Evolutionary conservation across 2,888 invertebrate species (phyloP), one percentile per base, ranked within the genome.

Genomic region (Lysandra bellargus): DNA sequence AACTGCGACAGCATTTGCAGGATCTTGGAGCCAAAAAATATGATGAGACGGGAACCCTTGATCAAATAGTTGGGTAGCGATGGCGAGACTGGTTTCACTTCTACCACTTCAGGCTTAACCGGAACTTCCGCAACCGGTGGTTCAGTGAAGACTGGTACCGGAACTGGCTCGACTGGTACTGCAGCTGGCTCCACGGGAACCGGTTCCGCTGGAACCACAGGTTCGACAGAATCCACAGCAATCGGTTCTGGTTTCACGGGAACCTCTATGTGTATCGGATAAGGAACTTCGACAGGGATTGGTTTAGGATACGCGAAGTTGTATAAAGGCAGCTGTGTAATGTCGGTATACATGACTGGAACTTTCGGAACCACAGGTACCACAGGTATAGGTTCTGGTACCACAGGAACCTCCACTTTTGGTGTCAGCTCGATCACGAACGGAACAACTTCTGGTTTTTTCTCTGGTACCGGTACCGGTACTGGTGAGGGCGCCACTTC

Each of bases 1-100:
- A 92, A 87, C 80, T 90, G 88, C 12, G 90, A 86, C 82, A 93
- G 81, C 17, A 91, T 84, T 81, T 90, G 88, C 44, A 92, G 83
- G 74, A 93, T 85, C 69, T 91, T 86, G 23, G 90, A 90, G n/a
- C 92, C 91, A 53, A 89, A 89, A 80, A 89, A 88, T 69, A 91
- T 82, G 30, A 89, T 90, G 64, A 89, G 85, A 74, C 86, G 87
- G 9, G 89, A 87, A 30, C 90, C 88, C 82, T 86, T 85, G 6
- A 84, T 82, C 4, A 87, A 81, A 44, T 85, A 81, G 80, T 84
- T 84, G 6, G 83, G 83, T n/a, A 79, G 78, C 75, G 73, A 78
- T 6, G 80, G 82, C 14, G 80, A 80, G 53, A 72, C 23, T 44
- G 75, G 74, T 17, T 73, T 73, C 30, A 79, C 60, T 14, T 60